phyloP scores from a whole-genome alignment of 2,113 vertebrate genomes.

The Bostrychus sinensis region DNA sequence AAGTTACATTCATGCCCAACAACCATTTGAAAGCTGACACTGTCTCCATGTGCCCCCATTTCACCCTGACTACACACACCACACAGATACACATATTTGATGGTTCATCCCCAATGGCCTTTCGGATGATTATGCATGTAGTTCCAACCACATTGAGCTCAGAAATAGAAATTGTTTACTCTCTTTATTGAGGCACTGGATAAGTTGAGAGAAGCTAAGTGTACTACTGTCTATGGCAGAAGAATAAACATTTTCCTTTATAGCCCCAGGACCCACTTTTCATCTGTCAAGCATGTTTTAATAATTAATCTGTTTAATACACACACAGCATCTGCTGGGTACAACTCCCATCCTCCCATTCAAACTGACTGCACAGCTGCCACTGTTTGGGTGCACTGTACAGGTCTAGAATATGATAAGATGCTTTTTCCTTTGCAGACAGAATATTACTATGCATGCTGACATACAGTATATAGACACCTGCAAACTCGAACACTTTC shows the following conservation, averaged over 20 bases:
- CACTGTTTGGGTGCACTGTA: constrained; percentile 72
- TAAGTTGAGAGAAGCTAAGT: constrained; percentile 78
- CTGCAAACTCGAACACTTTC: constrained; percentile 22
- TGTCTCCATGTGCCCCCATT: constrained; percentile 31
- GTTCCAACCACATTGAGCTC: constrained; percentile 60
- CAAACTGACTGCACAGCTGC: constrained; percentile 78
- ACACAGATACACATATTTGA: constrained; percentile 66
- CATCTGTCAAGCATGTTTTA: constrained; percentile 85
- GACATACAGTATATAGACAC: constrained; percentile 50
- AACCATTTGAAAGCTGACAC: constrained; percentile 9
- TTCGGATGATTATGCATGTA: constrained; percentile 62
- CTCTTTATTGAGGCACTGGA: constrained; percentile 73
- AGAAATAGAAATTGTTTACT: constrained; percentile 71
- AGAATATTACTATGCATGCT: constrained; percentile 44
- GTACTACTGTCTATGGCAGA: constrained; percentile 81
- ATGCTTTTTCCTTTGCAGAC: constrained; percentile 38
- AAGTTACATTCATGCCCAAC: neutral
- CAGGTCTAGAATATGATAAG: constrained; percentile 70
- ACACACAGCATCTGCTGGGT: constrained; percentile 83
- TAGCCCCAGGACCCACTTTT: constrained; percentile 82
- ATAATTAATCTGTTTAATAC: constrained; percentile 86
- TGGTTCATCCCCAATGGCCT: constrained; percentile 66
- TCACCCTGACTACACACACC: constrained; percentile 52
- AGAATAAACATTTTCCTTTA: constrained; percentile 84
- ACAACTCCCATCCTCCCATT: constrained; percentile 78